phyloP scores from a whole-genome alignment of 2,797 vertebrate genomes.

The Limosa lapponica region DNA sequence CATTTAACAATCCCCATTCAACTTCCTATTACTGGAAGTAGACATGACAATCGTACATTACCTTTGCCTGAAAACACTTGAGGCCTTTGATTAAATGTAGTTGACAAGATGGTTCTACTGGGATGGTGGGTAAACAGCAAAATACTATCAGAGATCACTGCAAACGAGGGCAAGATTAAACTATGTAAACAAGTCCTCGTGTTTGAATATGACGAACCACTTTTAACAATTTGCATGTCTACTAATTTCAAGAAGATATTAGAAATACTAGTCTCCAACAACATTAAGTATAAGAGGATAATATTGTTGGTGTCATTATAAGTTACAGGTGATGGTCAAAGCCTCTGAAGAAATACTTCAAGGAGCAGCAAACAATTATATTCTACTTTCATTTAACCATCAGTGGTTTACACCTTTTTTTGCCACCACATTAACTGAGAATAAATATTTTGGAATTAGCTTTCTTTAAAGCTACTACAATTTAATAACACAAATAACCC shows the following conservation, averaged over 20 bases:
- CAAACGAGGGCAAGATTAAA: neutral
- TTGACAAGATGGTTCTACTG: neutral
- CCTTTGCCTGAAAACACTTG: neutral
- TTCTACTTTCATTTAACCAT: neutral
- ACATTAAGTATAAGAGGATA: neutral
- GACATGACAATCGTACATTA: neutral
- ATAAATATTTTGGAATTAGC: conserved; percentile 21
- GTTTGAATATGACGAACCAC: neutral
- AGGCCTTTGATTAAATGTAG: neutral
- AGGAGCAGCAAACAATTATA: conserved; percentile 1
- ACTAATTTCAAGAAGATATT: neutral
- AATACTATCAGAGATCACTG: neutral
- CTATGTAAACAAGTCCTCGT: neutral
- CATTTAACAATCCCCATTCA: neutral
- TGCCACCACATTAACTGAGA: neutral
- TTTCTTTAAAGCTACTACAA: conserved; percentile 30
- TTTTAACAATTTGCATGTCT: neutral
- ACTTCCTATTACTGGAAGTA: neutral
- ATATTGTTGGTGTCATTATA: neutral
- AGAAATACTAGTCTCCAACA: neutral
- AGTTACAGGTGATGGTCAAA: neutral
- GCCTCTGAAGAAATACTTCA: neutral
- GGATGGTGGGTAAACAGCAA: neutral
- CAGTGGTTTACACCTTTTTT: conserved; percentile 18
- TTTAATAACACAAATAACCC: conserved; percentile 32